phyloP scores from a whole-genome alignment of 1,140 invertebrate species.

The Tetraneura akinire region DNA sequence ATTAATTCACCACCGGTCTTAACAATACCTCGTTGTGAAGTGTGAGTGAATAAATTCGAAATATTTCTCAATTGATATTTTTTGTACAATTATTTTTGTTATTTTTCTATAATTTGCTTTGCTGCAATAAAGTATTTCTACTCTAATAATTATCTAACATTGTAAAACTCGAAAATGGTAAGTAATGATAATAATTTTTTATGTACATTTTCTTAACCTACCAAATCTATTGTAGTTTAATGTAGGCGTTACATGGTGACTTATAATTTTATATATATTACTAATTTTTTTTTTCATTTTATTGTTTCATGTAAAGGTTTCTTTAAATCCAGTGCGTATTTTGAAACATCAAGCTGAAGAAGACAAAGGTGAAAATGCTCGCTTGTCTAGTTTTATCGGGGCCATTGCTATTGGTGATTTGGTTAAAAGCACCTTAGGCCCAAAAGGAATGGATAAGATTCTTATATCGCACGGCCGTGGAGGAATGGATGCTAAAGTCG shows the following conservation, averaged over 20 bases:
- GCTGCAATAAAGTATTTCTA: not conserved
- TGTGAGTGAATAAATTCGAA: not conserved
- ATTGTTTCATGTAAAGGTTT: slow-evolving; percentile 65
- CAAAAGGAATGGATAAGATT: slow-evolving; percentile 99
- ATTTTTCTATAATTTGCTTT: not conserved
- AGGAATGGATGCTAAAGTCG: slow-evolving; percentile 69
- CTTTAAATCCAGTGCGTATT: slow-evolving; percentile 90
- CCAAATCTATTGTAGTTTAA: not conserved
- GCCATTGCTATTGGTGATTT: slow-evolving; percentile 98
- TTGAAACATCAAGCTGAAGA: slow-evolving; percentile 95
- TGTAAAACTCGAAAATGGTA: slow-evolving; percentile 17
- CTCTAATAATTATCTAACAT: not conserved
- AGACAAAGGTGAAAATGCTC: slow-evolving; percentile 94
- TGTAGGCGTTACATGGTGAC: not conserved
- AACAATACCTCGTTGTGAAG: slow-evolving; percentile 8
- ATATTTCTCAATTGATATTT: not conserved
- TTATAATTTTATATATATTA: not conserved
- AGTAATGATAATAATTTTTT: not conserved
- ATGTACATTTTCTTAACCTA: slow-evolving; percentile 13
- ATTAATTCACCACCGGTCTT: not conserved
- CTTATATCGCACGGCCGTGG: slow-evolving; percentile 81
- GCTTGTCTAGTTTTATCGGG: slow-evolving; percentile 95
- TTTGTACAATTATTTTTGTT: not conserved
- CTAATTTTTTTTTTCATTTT: not conserved
- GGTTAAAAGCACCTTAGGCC: slow-evolving; percentile 96